These are phyloP conservation scores for Dasyurus viverrinus DNA, from an alignment of 2,113 vertebrate species.

Conservation along the genomic window DNA sequence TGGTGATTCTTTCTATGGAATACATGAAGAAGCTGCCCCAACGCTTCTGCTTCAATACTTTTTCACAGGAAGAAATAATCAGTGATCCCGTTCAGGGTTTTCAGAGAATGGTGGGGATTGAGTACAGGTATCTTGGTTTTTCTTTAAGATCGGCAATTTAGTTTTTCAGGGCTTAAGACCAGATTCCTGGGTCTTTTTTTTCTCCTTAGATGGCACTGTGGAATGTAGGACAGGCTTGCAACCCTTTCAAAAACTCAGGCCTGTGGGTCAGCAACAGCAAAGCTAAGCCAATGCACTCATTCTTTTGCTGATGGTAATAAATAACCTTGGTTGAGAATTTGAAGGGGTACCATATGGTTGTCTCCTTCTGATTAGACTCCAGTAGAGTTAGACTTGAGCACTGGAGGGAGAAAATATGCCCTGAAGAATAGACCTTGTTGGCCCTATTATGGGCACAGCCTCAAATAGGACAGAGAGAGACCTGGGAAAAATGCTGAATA, in stretches of 20 bases:
- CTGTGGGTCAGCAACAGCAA: not conserved
- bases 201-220: not conserved
- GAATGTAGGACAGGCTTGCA: not conserved
- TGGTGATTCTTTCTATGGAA: not conserved
- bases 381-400: constrained; percentile 22
- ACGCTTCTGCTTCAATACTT: not conserved
- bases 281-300: not conserved
- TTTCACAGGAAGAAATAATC: not conserved
- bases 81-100: too few species aligned
- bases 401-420: not conserved
- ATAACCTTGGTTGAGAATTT: not conserved
- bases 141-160: not conserved
- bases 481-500: not conserved
- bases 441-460: not conserved
- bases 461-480: not conserved
- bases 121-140: not conserved
- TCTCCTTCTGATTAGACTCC: constrained; percentile 36
- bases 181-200: not conserved
- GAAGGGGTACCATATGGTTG: constrained; percentile 38
- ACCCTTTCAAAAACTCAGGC: not conserved
- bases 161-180: not conserved
- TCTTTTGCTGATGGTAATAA: not conserved
- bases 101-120: not conserved
- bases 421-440: not conserved
- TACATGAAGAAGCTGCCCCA: not conserved